phyloP scores from a whole-genome alignment of 1,140 invertebrate species.

The Phymastichus coffea region DNA sequence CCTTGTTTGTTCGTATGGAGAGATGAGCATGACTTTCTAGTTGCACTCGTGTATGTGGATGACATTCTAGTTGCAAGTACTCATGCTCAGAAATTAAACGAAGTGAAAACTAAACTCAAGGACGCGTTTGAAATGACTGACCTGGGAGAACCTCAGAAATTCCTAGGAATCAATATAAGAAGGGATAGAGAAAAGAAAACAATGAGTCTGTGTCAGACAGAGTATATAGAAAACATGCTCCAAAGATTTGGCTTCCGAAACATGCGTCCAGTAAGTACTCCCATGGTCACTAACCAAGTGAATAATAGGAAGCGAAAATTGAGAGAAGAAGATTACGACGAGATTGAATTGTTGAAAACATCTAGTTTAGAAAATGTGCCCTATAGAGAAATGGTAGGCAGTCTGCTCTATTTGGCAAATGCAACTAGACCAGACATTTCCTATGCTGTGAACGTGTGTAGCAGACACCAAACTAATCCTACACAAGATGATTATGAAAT shows the following conservation, averaged over 20 bases:
- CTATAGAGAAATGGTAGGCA: constrained; percentile 45
- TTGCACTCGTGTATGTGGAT: neutral
- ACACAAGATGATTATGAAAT: too few species aligned
- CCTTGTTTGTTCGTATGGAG: neutral
- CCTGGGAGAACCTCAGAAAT: neutral
- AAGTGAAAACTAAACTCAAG: neutral
- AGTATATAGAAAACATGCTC: neutral
- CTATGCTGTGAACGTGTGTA: constrained; percentile 38
- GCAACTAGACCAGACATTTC: constrained; percentile 52
- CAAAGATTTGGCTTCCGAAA: neutral
- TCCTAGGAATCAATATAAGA: neutral
- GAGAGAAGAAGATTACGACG: neutral
- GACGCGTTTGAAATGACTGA: neutral
- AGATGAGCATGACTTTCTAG: neutral
- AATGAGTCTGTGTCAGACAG: neutral
- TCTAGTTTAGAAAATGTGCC: neutral
- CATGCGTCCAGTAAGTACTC: neutral
- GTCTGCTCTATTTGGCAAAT: constrained; percentile 49
- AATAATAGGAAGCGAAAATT: neutral
- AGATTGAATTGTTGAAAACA: neutral
- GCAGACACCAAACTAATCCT: constrained; percentile 16
- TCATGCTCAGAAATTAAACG: neutral
- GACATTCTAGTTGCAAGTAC: neutral
- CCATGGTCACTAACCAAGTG: neutral
- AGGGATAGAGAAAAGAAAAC: neutral